A percentile compares a stretch with the other conserved stretches of the same genome.
Evolutionary conservation across 2,797 vertebrate genomes (phyloP).

Genomic region (Falco novaeseelandiae): DNA sequence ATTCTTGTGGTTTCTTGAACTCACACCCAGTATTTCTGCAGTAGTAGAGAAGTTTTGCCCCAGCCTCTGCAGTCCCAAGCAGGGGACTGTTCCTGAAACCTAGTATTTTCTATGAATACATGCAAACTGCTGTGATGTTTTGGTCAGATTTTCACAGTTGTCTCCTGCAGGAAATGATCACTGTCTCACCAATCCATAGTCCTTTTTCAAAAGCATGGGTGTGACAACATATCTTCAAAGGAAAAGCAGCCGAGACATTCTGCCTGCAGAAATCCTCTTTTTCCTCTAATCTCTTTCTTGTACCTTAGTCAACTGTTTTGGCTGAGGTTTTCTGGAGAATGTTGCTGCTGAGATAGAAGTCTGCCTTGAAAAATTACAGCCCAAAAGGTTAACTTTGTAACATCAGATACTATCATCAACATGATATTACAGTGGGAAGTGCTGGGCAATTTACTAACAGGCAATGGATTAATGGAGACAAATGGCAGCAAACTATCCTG

Average conservation of each 20-base stretch:
- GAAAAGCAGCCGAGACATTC: not conserved
- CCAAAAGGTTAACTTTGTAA: not conserved
- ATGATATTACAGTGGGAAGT: not conserved
- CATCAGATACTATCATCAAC: not conserved
- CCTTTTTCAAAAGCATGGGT: not conserved
- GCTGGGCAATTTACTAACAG: not conserved
- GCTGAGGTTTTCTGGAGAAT: not conserved
- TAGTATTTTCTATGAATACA: accelerated
- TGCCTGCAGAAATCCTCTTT: not conserved
- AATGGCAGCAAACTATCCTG: not conserved
- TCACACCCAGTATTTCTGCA: not conserved
- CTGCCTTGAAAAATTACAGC: not conserved
- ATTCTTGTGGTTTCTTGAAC: not conserved
- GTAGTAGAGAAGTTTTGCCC: not conserved
- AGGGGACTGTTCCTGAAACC: not conserved
- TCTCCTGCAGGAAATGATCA: not conserved
- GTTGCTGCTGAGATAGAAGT: not conserved
- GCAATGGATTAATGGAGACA: not conserved
- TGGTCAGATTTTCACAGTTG: not conserved
- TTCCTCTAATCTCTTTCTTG: not conserved
- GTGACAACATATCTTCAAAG: not conserved
- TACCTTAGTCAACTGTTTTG: not conserved
- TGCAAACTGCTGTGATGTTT: not conserved
- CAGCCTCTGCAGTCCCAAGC: not conserved
- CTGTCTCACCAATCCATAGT: not conserved